Evolutionary conservation across 2,888 invertebrate species (phyloP), one percentile per base, ranked within the genome.

Genomic region (Meiosimyza platycephala): DNA sequence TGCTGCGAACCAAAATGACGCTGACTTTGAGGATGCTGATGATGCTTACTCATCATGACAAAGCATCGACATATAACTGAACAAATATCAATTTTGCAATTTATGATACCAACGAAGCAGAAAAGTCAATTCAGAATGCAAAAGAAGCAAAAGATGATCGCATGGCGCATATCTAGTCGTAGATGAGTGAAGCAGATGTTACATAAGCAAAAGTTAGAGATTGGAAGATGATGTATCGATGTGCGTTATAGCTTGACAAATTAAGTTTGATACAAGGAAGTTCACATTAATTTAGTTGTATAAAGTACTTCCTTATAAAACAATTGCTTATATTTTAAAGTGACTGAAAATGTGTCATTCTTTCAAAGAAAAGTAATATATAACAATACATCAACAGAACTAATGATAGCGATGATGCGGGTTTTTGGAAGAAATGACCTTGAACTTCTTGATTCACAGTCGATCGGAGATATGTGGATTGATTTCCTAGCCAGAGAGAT

Each of bases 51-150:
- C 68, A 69, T 69, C 68, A 15, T 69, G 60, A 50, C 68, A 51
- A 15, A 48, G 28, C 60, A 60, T 69, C 69, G 69, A 69, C 69
- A 52, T 60, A 69, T 60, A 69, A 62, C 69, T 62, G 69, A 51
- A 52, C 59, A 69, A 69, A 69, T 69, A 62, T 69, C 69, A 52
- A 51, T 60, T 69, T 69, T 60, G 69, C 60, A 52, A 69, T 69
- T 69, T 69, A 69, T 62, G 59, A 60, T 9, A 9, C 9, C 40
- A 40, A 40, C 40, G 40, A 40, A 9, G 9, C 40, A 40, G 40
- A 40, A 40, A 40, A 40, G 40, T 40, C 9, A 40, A 9, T 9
- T 60, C 69, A 12, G 60, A 18, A 57, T 67, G 47, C 67, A 67
- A 67, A 55, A 51, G 51, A 60, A 60, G 28, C 18, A 13, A 40